These are phyloP conservation scores for Trichogramma pretiosum DNA, from an alignment of 1,140 invertebrate species.

Conservation along the genomic window DNA sequence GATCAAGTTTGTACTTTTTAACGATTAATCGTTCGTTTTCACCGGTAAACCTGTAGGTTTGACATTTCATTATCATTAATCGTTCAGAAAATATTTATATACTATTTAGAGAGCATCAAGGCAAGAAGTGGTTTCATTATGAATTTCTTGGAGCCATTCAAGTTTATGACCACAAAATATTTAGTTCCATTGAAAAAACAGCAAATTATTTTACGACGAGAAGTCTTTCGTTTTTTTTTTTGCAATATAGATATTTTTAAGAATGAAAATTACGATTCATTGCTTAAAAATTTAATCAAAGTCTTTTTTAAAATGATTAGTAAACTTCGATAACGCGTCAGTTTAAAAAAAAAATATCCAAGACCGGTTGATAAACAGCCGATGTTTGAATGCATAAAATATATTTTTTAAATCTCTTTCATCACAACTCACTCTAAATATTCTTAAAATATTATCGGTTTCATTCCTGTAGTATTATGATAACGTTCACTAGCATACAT, in stretches of 20 bases:
- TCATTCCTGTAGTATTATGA: no score
- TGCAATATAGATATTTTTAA: not conserved
- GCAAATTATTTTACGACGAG: conserved; percentile 2
- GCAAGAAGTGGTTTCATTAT: conserved; percentile 46
- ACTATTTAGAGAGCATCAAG: conserved; percentile 41
- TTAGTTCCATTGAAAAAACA: not conserved
- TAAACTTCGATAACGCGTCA: no score
- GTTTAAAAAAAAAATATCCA: no score
- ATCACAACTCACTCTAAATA: no score
- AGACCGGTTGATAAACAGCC: no score
- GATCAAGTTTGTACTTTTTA: not conserved
- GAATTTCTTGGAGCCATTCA: conserved; percentile 17
- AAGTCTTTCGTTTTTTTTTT: conserved; percentile 10
- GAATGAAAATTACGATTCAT: no score
- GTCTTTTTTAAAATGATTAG: no score
- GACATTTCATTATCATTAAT: not conserved
- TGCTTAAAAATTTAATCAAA: no score
- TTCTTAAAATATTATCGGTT: no score
- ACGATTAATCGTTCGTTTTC: conserved; percentile 2
- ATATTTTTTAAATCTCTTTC: no score
- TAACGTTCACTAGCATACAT: no score
- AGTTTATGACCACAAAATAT: conserved; percentile 15
- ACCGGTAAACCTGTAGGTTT: not conserved
- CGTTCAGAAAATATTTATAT: conserved; percentile 15
- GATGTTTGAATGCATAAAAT: no score